Conservation (phyloP, 2,113 vertebrate species). For the Dunckerocampus dactyliophorus region DNA sequence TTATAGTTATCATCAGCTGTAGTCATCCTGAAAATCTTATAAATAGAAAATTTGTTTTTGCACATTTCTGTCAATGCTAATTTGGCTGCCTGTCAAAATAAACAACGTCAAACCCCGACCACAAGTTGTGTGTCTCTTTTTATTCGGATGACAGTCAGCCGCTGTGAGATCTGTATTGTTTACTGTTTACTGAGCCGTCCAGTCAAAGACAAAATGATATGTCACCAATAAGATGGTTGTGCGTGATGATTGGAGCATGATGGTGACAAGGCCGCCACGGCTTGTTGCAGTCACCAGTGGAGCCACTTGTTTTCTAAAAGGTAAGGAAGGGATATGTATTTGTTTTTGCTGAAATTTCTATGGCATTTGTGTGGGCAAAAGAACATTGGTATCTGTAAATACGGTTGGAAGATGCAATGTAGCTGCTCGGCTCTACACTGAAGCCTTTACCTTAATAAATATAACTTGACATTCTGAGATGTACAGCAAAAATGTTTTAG, state of each 20-base stretch:
- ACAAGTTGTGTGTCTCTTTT: constrained; percentile 1
- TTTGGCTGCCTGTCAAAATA: constrained; percentile 31
- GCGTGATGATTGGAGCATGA: constrained; percentile 27
- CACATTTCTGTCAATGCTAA: constrained; percentile 7
- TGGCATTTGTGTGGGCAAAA: neutral
- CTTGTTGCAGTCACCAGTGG: constrained; percentile 25
- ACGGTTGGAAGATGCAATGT: constrained; percentile 6
- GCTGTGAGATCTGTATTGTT: constrained; percentile 26
- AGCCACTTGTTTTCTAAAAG: constrained; percentile 19
- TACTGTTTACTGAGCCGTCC: constrained; percentile 35
- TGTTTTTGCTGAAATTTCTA: neutral
- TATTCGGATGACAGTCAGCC: constrained; percentile 19
- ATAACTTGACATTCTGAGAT: constrained; percentile 48
- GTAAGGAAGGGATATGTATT: constrained; percentile 20
- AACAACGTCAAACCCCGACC: neutral
- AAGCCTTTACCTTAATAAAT: constrained; percentile 49
- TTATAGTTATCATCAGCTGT: neutral
- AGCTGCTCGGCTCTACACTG: constrained; percentile 38
- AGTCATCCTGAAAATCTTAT: neutral
- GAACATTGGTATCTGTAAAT: neutral
- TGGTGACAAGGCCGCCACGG: constrained; percentile 33
- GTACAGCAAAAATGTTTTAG: constrained; percentile 31
- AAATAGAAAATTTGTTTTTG: neutral
- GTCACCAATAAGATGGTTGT: constrained; percentile 41
- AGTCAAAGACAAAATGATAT: constrained; percentile 40